phyloP scores from a whole-genome alignment of 2,113 vertebrate species.

The Tragelaphus buxtoni region DNA sequence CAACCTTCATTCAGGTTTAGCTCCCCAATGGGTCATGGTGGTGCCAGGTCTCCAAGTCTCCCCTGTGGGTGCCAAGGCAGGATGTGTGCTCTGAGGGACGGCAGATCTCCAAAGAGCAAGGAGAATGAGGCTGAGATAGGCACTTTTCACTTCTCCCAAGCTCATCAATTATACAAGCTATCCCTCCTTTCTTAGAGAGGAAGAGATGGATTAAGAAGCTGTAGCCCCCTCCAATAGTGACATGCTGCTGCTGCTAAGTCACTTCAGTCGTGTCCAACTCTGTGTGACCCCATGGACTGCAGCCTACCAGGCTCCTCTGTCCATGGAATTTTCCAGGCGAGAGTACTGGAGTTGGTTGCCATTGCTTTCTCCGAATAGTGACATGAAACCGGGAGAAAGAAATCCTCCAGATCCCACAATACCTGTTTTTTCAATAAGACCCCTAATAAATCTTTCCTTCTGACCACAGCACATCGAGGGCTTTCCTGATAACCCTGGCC shows the following conservation, averaged over 20 bases:
- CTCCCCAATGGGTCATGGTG: accelerated
- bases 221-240: not conserved
- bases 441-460: not conserved
- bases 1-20: not conserved
- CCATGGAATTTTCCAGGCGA: not conserved
- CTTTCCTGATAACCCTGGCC: not conserved
- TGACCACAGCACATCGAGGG: not conserved
- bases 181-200: not conserved
- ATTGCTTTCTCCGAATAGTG: not conserved
- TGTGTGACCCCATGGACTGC: not conserved
- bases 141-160: not conserved
- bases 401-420: not conserved
- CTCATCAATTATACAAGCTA: not conserved
- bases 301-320: not conserved
- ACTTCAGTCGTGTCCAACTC: not conserved
- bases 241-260: not conserved
- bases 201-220: not conserved
- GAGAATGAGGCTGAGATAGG: not conserved
- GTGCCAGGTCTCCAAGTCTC: not conserved
- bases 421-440: not conserved
- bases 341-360: not conserved
- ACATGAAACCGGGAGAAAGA: not conserved
- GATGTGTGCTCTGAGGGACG: no score
- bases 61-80: not conserved
- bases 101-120: not conserved